Base-by-base conservation (phyloP, 2,888 invertebrate genomes). In the Dicyrtomina minuta region DNA sequence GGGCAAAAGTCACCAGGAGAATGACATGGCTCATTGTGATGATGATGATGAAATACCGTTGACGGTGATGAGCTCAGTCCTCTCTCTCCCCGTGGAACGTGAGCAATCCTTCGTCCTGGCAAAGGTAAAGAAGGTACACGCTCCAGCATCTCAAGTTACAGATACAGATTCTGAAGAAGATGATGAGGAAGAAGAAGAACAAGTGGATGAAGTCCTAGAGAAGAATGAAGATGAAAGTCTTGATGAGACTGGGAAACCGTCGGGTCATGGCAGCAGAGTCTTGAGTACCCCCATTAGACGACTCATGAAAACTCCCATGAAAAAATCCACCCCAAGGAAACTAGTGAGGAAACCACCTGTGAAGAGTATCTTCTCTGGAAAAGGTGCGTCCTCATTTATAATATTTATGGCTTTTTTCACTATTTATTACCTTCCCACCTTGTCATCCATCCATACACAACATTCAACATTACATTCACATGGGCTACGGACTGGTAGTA, bases 271-370 rank as follows among this genome's bases (percentile, higher is more conserved):
- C 53, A 39, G 12, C 51, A n/a, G n/a, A n/a, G 24, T 65, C 49
- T 64, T 39, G 17, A 53, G 24, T 27, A 51, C 64, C 51, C 39
- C 53, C n/a, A 65, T 53, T 39, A 53, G 53, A 41, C 53, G 64
- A 17, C n/a, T 59, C 33, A 58, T 64, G 39, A 71, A 33, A 55
- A 67, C 68, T 53, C 64, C 68, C 44, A 64, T 55, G 51, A 51
- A 20, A 49, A 44, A 67, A 53, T 65, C 59, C 44, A 71, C 72
- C 39, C 74, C 74, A 43, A 71, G 71, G 53, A 75, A 66, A 64
- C 56, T 77, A 22, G 73, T 75, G 24, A 74, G 69, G 60, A 75
- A 74, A 69, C 66, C 73, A 70, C 75, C 73, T 69, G 75, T 75
- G 67, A 74, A 70, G 65, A 74, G 73, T 17, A 68, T 72, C 56